Conservation (phyloP, 2,797 vertebrate species). For the Syndactyla subalaris region DNA sequence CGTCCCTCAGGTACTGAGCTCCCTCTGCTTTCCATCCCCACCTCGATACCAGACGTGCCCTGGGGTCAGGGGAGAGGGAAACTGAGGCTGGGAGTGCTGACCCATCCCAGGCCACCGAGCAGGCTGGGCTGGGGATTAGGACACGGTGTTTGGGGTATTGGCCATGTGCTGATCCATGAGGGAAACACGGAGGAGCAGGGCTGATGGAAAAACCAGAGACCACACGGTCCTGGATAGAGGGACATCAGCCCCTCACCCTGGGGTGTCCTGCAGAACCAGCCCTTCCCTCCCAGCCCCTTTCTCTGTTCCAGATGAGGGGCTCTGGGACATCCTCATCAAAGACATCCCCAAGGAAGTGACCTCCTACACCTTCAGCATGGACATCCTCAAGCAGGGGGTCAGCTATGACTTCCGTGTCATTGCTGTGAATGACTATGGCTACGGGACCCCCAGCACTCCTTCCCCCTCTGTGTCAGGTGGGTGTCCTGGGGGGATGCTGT, state of each 20-base stretch:
- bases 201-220: not conserved
- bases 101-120: not conserved
- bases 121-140: fast-evolving
- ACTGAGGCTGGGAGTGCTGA: not conserved
- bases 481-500: not conserved
- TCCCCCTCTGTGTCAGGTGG: constrained; percentile 94
- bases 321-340: constrained; percentile 98
- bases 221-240: fast-evolving
- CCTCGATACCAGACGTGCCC: fast-evolving
- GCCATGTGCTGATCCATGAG: fast-evolving
- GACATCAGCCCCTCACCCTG: fast-evolving
- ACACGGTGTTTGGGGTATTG: fast-evolving
- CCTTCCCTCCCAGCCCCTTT: not conserved
- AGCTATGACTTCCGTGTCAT: constrained; percentile 98
- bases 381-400: constrained; percentile 93
- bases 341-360: constrained; percentile 97
- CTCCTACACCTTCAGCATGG: constrained; percentile 95
- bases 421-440: constrained; percentile 94
- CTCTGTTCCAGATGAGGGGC: constrained; percentile 87
- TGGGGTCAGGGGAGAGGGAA: not conserved
- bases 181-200: fast-evolving
- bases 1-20: constrained; percentile 87
- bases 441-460: constrained; percentile 91
- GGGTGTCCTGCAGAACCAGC: not conserved
- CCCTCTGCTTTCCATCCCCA: not conserved